A percentile compares a stretch with the other conserved stretches of the same genome.
phyloP scores from a whole-genome alignment of 1,140 invertebrate species.

The Subanguina moxae region DNA sequence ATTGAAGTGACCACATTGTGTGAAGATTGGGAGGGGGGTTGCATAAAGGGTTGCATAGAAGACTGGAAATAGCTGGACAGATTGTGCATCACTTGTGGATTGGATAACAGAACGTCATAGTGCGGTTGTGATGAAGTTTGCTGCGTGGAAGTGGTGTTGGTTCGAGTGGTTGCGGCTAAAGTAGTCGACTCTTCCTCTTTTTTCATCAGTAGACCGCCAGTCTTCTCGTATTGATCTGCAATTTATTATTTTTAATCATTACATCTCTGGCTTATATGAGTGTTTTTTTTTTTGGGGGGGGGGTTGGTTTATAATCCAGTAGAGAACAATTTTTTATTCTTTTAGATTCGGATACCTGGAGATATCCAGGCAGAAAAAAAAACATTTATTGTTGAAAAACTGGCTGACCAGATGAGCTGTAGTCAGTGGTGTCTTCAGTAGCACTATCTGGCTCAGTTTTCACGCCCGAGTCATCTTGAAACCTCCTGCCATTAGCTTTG shows the following conservation, averaged over 20 bases:
- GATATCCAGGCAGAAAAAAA: no score
- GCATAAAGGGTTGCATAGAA: constrained; percentile 1
- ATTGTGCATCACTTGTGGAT: constrained; percentile 11
- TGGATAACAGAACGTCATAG: constrained; percentile 17
- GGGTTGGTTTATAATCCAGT: no score
- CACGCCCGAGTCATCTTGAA: constrained; percentile 35
- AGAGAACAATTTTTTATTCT: no score
- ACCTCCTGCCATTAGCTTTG: constrained; percentile 1
- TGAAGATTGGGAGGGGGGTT: not conserved
- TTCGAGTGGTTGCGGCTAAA: not conserved
- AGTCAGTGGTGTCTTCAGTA: constrained; percentile 50
- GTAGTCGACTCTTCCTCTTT: not conserved
- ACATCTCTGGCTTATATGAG: no score
- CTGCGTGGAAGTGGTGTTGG: not conserved
- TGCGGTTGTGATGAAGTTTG: not conserved
- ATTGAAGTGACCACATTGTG: not conserved
- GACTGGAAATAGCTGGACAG: constrained; percentile 18
- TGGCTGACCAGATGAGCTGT: constrained; percentile 17
- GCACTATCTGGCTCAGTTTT: constrained; percentile 45
- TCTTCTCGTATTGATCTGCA: constrained; percentile 6
- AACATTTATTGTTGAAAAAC: no score
- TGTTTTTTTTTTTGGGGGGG: no score
- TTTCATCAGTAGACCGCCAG: not conserved
- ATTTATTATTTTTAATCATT: not conserved
- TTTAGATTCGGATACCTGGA: no score